These are phyloP conservation scores for Anthopleura xanthogrammica DNA, from an alignment of 92 coral and sea anemone species.

Conservation along the genomic window DNA sequence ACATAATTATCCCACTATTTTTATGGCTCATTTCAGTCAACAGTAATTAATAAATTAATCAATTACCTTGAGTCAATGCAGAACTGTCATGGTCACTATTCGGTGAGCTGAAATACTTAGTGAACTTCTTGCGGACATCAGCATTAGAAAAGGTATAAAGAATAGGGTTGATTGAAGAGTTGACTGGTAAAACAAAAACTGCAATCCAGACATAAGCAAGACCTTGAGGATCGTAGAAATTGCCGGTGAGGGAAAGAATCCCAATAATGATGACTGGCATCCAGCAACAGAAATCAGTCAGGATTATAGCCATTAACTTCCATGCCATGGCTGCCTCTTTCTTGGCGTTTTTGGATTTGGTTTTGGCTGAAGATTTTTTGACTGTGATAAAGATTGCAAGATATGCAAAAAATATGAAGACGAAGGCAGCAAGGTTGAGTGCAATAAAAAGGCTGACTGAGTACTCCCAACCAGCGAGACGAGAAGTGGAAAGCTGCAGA, in stretches of 20 bases:
- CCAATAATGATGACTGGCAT: constrained; percentile 91
- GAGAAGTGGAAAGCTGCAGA: constrained; percentile 64
- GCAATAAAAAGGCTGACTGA: constrained; percentile 71
- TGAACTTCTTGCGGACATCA: background rate
- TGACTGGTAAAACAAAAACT: constrained; percentile 86
- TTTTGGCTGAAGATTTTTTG: constrained; percentile 22
- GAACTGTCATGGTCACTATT: background rate
- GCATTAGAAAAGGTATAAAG: constrained; percentile 73
- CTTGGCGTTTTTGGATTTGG: constrained; percentile 22
- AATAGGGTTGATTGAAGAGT: constrained; percentile 81
- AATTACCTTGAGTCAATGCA: background rate
- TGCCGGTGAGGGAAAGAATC: constrained; percentile 58
- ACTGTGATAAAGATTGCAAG: constrained; percentile 66
- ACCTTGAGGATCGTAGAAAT: constrained; percentile 73
- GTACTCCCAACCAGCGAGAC: constrained; percentile 79
- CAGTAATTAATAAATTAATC: too few species aligned
- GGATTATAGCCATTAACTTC: constrained; percentile 70
- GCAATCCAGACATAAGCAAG: constrained; percentile 91
- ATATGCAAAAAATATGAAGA: constrained; percentile 72
- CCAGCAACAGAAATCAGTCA: constrained; percentile 90
- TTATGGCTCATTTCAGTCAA: too few species aligned
- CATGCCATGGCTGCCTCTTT: constrained; percentile 75
- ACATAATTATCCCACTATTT: too few species aligned
- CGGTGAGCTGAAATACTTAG: background rate
- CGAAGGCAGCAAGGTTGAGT: constrained; percentile 68